Conservation (phyloP, 1,140 invertebrate genomes). For the Zaprionus vittiger region DNA sequence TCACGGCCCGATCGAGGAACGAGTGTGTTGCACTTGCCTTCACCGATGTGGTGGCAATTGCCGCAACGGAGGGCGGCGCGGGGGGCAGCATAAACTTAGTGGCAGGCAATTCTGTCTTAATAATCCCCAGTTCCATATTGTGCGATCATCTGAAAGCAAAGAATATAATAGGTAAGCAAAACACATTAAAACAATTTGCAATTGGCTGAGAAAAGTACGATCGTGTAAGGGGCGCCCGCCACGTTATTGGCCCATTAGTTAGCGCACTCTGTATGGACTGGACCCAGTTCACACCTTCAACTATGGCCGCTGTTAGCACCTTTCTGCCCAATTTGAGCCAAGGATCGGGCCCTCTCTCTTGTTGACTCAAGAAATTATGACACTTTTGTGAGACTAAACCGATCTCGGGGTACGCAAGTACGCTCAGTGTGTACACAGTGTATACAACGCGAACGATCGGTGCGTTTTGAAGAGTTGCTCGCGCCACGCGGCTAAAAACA, state of each 20-base stretch:
- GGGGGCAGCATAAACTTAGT: conserved; percentile 83
- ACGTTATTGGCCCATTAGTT: conserved; percentile 56
- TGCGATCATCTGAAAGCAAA: conserved; percentile 61
- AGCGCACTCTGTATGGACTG: conserved; percentile 41
- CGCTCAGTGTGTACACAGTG: conserved; percentile 1
- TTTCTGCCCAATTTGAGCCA: conserved; percentile 59
- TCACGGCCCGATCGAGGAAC: conserved; percentile 57
- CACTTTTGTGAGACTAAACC: conserved; percentile 48
- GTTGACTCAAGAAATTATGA: conserved; percentile 72
- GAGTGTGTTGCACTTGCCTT: conserved; percentile 53
- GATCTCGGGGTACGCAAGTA: background rate
- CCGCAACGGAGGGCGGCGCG: conserved; percentile 54
- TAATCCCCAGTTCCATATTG: conserved; percentile 84
- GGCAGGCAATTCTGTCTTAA: conserved; percentile 79
- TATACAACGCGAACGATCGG: conserved; percentile 30
- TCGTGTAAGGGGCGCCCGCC: background rate
- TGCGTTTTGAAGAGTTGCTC: conserved; percentile 37
- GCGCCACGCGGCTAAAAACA: conserved; percentile 30
- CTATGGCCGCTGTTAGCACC: conserved; percentile 59
- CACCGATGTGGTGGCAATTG: conserved; percentile 55
- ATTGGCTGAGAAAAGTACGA: conserved; percentile 32
- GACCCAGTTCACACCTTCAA: conserved; percentile 64
- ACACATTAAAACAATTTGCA: conserved; percentile 23
- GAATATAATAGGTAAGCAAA: conserved; percentile 18
- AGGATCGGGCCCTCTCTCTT: conserved; percentile 8